Conservation (phyloP, 37 sponge, comb jelly and placozoan genomes). For the Aplysina aerophoba region DNA sequence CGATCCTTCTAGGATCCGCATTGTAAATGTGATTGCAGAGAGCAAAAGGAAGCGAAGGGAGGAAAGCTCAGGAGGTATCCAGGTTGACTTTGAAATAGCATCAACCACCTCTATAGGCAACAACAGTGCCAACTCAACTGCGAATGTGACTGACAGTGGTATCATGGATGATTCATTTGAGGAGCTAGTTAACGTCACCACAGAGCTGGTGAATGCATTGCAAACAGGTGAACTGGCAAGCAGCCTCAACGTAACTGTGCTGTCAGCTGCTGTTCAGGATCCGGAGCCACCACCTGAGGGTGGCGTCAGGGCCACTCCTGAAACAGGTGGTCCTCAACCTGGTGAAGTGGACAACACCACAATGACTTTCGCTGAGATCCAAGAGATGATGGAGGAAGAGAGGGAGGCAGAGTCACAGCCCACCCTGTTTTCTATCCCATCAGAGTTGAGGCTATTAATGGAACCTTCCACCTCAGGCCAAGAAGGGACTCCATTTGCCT, state of each 20-base stretch:
- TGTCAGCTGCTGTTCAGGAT: constrained; percentile 40
- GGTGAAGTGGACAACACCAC: constrained; percentile 26
- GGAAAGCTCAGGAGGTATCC: not conserved
- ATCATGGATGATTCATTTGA: not conserved
- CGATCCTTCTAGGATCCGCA: constrained; percentile 65
- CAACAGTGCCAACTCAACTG: not conserved
- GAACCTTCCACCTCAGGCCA: constrained; percentile 27
- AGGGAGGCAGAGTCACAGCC: constrained; percentile 1
- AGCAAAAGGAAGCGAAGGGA: constrained; percentile 30
- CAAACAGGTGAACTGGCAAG: constrained; percentile 72
- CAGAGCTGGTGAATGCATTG: constrained; percentile 41
- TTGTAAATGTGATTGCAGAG: constrained; percentile 76
- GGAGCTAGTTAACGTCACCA: constrained; percentile 47
- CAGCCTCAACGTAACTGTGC: constrained; percentile 51
- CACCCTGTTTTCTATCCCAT: not conserved
- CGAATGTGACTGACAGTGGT: not conserved
- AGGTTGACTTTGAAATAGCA: constrained; percentile 82
- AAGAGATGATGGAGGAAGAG: constrained; percentile 24
- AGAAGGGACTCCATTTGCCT: not conserved
- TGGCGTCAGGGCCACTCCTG: constrained; percentile 61
- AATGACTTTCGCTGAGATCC: constrained; percentile 46
- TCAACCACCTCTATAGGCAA: not conserved
- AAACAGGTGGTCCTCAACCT: constrained; percentile 73
- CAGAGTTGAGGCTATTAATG: not conserved
- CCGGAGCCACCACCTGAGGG: constrained; percentile 57